Evolutionary conservation across 2,113 vertebrate species (phyloP).

Genomic region (Eira barbara): DNA sequence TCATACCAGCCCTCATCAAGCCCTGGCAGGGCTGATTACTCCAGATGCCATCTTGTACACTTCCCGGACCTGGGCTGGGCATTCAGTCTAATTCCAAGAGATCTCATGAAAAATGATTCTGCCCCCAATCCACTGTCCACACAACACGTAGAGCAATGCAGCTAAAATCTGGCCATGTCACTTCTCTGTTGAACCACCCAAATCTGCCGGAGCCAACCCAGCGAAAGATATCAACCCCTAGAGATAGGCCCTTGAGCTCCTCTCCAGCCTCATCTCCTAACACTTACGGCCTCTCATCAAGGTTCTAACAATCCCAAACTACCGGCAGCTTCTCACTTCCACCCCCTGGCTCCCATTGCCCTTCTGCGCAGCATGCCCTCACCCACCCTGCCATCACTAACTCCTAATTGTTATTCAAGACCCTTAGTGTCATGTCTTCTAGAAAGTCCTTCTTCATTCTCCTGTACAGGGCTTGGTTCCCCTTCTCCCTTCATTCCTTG

Average conservation of each 20-base stretch:
- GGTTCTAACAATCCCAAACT: neutral
- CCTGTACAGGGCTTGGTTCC: neutral
- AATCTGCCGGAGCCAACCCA: neutral
- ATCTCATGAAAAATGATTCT: neutral
- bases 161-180: neutral
- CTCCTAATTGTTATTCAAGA: neutral
- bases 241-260: neutral
- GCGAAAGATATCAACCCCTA: neutral
- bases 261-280: neutral
- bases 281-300: neutral
- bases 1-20: neutral
- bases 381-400: neutral
- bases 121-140: neutral
- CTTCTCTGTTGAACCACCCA: neutral
- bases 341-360: too few species aligned
- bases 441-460: neutral
- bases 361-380: neutral
- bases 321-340: neutral
- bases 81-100: neutral
- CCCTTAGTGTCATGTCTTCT: neutral
- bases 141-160: neutral
- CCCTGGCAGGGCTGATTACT: neutral
- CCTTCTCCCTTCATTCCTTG: neutral
- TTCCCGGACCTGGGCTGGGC: neutral
- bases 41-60: neutral